Evolutionary conservation across 64 coral and sea anemone species (phyloP).

Genomic region (Stichodactyla helianthus): DNA sequence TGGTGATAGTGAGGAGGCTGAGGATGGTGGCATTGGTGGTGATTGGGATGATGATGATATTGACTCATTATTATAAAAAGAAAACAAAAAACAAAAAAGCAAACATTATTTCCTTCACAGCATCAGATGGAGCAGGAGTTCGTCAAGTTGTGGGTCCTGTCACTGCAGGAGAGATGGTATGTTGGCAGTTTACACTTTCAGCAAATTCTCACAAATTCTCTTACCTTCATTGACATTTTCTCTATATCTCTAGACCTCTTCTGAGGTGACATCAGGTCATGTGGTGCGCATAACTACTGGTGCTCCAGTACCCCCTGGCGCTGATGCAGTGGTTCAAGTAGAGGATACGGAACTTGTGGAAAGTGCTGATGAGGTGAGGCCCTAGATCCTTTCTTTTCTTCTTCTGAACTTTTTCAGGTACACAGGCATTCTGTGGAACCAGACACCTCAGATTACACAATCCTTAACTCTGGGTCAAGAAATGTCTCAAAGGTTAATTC

Average conservation of each 20-base stretch:
- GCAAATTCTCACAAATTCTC: not conserved
- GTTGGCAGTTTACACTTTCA: not conserved
- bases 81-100: not conserved
- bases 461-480: too few relatives aligned
- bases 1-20: too few relatives aligned
- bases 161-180: constrained; percentile 81
- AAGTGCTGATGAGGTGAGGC: constrained; percentile 58
- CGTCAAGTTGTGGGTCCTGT: constrained; percentile 77
- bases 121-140: constrained; percentile 77
- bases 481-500: too few relatives aligned
- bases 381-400: not conserved
- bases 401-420: too few relatives aligned
- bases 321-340: constrained; percentile 94
- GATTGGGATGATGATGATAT: too few relatives aligned
- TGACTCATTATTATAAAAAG: too few relatives aligned
- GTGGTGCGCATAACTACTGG: constrained; percentile 96
- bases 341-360: constrained; percentile 88
- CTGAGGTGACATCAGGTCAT: constrained; percentile 54
- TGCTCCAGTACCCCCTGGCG: constrained; percentile 79
- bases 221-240: not conserved
- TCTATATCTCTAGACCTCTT: constrained; percentile 23
- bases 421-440: too few relatives aligned
- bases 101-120: not conserved
- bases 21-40: too few relatives aligned
- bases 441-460: too few relatives aligned